A percentile compares a stretch with the other conserved stretches of the same genome.
These are phyloP conservation scores for Peribatodes rhomboidaria DNA, from an alignment of 2,888 invertebrate species.

Conservation along the genomic window DNA sequence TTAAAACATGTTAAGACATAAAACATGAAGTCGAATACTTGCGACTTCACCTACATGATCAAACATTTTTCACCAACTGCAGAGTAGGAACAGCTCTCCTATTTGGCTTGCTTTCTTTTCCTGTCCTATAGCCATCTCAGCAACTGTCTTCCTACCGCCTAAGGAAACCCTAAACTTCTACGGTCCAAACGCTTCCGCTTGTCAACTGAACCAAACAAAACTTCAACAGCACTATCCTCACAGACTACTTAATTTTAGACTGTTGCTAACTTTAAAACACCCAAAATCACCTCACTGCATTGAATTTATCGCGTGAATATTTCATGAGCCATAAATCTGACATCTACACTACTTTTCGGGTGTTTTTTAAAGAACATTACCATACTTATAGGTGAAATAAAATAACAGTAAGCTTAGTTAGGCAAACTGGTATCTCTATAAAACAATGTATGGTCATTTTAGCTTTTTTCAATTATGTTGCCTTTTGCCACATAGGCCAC, in stretches of 20 bases:
- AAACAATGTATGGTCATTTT: neutral
- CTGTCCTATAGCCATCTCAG: no score
- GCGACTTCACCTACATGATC: no score
- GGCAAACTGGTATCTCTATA: neutral
- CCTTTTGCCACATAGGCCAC: no score
- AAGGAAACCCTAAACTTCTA: no score
- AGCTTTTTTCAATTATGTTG: neutral
- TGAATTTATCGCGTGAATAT: slow-evolving; percentile 60
- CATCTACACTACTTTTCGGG: slow-evolving; percentile 56
- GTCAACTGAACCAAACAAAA: neutral
- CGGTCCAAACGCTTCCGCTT: neutral
- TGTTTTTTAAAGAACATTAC: slow-evolving; percentile 25
- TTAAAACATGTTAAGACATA: no score
- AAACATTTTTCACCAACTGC: no score
- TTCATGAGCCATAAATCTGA: slow-evolving; percentile 74
- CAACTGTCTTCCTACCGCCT: neutral
- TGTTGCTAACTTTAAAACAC: slow-evolving; percentile 49
- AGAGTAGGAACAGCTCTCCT: no score
- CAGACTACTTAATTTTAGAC: slow-evolving; percentile 16
- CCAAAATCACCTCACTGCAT: slow-evolving; percentile 59
- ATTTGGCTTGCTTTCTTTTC: no score
- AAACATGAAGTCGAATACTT: no score
- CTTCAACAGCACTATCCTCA: neutral
- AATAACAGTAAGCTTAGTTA: slow-evolving; percentile 16
- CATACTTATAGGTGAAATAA: slow-evolving; percentile 2